Percentiles rank a stretch among this genome's conserved stretches.
Evolutionary conservation across 1,140 invertebrate genomes (phyloP).

Genomic region (Cepaea nemoralis): DNA sequence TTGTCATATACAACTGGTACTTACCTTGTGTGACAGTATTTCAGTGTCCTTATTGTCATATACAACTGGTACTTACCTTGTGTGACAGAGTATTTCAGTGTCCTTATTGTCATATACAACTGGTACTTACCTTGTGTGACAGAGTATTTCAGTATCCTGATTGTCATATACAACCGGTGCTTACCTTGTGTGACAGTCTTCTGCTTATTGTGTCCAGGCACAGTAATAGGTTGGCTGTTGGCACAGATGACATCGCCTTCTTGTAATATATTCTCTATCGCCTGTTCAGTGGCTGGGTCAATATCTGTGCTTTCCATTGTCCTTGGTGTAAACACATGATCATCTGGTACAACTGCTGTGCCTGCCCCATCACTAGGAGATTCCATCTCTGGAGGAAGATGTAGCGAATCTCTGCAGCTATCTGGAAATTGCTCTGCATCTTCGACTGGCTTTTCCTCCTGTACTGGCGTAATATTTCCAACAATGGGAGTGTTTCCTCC

Average conservation of each 20-base stretch:
- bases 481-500: constrained; percentile 21
- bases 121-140: no score
- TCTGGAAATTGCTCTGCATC: background rate
- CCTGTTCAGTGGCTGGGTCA: constrained; percentile 45
- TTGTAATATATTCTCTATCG: constrained; percentile 49
- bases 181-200: background rate
- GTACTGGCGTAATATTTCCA: constrained; percentile 21
- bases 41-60: no score
- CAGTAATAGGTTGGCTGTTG: background rate
- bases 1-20: no score
- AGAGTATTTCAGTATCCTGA: no score
- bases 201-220: background rate
- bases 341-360: background rate
- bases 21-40: no score
- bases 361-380: background rate
- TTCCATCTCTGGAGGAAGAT: constrained; percentile 17
- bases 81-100: no score
- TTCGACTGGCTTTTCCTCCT: background rate
- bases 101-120: no score
- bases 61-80: no score
- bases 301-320: constrained; percentile 39
- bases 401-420: background rate
- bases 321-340: constrained; percentile 15
- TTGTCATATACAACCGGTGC: no score
- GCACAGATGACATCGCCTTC: constrained; percentile 15